Conservation (phyloP, 1,140 invertebrate genomes). For the Drosophila orosa region DNA sequence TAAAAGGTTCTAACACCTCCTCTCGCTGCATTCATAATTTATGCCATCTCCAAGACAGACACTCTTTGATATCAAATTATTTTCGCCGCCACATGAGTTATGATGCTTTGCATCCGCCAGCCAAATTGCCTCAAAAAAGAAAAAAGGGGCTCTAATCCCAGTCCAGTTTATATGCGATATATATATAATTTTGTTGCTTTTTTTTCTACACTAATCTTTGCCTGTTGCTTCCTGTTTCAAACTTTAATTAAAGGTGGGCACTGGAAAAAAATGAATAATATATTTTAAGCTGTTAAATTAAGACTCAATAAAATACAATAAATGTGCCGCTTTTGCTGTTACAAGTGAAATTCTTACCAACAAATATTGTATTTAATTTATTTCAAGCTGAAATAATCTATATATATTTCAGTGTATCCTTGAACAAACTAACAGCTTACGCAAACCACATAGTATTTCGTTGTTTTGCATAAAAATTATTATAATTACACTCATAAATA, state of each 20-base stretch:
- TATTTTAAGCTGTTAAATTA: background rate
- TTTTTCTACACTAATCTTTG: slow-evolving; percentile 15
- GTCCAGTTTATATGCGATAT: slow-evolving; percentile 12
- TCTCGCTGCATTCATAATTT: slow-evolving; percentile 61
- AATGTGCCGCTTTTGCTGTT: background rate
- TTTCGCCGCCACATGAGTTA: slow-evolving; percentile 69
- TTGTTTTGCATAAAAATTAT: slow-evolving; percentile 57
- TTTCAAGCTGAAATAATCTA: background rate
- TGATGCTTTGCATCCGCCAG: slow-evolving; percentile 62
- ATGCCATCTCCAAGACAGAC: slow-evolving; percentile 58
- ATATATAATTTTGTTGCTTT: slow-evolving; percentile 29
- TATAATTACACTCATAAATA: slow-evolving; percentile 48
- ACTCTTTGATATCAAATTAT: slow-evolving; percentile 75
- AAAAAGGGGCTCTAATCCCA: slow-evolving; percentile 26
- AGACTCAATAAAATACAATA: background rate
- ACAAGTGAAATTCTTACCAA: background rate
- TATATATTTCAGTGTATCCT: slow-evolving; percentile 14
- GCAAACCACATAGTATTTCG: slow-evolving; percentile 27
- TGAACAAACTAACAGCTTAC: slow-evolving; percentile 17
- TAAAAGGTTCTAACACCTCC: slow-evolving; percentile 76
- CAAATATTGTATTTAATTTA: background rate
- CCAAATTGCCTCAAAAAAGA: slow-evolving; percentile 46
- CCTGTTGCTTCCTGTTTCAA: slow-evolving; percentile 53
- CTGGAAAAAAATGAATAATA: background rate
- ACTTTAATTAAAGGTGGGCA: slow-evolving; percentile 47